These are phyloP conservation scores for Euthynnus affinis DNA, from an alignment of 2,797 vertebrate genomes.

Conservation along the genomic window DNA sequence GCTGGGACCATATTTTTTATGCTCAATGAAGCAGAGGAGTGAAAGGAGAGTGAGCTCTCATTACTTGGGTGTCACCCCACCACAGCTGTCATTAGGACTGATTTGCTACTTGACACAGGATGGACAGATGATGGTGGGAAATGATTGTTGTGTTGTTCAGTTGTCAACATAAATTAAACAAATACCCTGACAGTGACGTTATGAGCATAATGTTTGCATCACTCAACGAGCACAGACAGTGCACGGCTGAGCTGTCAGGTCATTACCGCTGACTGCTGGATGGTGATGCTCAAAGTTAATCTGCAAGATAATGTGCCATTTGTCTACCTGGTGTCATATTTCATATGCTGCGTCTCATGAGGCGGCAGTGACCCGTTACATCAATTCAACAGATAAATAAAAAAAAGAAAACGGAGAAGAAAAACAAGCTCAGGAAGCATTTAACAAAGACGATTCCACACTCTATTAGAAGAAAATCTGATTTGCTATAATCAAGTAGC, in stretches of 20 bases:
- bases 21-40: not conserved
- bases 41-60: not conserved
- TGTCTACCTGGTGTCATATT: not conserved
- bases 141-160: too few relatives aligned
- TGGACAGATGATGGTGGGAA: not conserved
- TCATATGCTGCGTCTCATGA: not conserved
- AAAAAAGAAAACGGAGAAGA: not conserved
- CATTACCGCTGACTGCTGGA: not conserved
- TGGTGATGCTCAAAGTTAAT: not conserved
- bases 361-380: not conserved
- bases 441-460: too few relatives aligned
- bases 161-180: constrained; percentile 23
- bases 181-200: constrained; percentile 2
- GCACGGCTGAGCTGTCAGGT: not conserved
- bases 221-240: not conserved
- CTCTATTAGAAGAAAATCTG: too few relatives aligned
- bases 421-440: not conserved
- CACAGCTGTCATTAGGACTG: constrained; percentile 24
- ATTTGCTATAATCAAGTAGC: too few relatives aligned
- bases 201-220: not conserved
- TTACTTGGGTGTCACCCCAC: constrained; percentile 19
- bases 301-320: not conserved
- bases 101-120: constrained; percentile 28
- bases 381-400: not conserved
- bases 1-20: not conserved